phyloP scores from a whole-genome alignment of 2,797 vertebrate species.

The Micromesistius poutassou region DNA sequence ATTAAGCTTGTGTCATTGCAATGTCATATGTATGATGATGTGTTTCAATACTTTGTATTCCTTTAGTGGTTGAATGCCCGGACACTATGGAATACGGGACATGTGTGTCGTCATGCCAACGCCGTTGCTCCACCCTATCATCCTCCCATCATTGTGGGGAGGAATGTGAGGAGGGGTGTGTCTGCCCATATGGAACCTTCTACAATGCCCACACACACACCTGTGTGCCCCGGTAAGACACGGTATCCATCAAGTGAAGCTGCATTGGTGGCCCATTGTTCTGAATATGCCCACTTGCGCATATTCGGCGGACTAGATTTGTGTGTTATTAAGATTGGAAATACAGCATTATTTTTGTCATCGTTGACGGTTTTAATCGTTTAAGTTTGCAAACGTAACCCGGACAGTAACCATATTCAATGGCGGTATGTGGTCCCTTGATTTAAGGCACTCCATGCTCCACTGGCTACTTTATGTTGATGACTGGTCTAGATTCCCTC shows the following conservation, averaged over 20 bases:
- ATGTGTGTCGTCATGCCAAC: constrained; percentile 85
- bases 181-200: constrained; percentile 84
- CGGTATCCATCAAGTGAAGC: background rate
- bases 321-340: too few species aligned
- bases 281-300: too few species aligned
- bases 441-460: background rate
- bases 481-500: constrained; percentile 29
- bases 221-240: constrained; percentile 77
- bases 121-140: constrained; percentile 83
- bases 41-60: background rate
- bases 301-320: too few species aligned
- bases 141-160: constrained; percentile 76
- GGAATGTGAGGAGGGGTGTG: constrained; percentile 90
- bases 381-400: too few species aligned
- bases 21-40: background rate
- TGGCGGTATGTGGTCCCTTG: background rate
- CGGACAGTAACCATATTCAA: background rate
- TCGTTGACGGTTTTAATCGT: background rate
- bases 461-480: background rate
- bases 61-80: constrained; percentile 81
- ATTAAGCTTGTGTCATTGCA: background rate
- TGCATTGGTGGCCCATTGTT: background rate
- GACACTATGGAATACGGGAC: constrained; percentile 87
- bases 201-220: constrained; percentile 77
- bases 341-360: background rate